Evolutionary conservation across 2,797 vertebrate genomes (phyloP), one percentile per base, ranked within the genome.

Genomic region (Eptatretus atami): DNA sequence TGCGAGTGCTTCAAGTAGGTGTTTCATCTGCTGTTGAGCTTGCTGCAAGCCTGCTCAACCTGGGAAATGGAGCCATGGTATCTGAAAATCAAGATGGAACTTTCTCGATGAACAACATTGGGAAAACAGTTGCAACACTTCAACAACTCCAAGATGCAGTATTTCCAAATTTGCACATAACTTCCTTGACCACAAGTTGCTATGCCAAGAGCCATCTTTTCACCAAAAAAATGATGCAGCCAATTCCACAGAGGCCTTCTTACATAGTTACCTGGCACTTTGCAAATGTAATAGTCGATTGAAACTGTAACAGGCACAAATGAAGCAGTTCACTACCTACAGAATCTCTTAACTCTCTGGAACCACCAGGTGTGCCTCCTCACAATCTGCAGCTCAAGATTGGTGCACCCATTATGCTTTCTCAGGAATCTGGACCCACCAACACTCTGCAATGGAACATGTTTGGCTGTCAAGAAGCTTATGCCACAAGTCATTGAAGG

Each of bases 111-210:
- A 60, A 14, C 55, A 60, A 60, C 55, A 60, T 60, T 60, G 55
- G 55, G 14, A 60, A 14, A 60, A 60, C 55, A 60, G 55, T 60
- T 60, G 8, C 55, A 60, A 60, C 55, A 60, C 55, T 60, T 60
- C 55, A 14, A 9, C 55, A 60, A 60, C 55, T 60, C 19, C 14
- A 6, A 60, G 55, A 60, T 14, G 55, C 55, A 14, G 55, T 60
- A 14, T 60, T 60, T 60, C 14, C 14, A 14, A 19, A 60, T 60
- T 60, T 60, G 55, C 55, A 60, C 55, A 6, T 19, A 14, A 60
- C 55, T 60, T 9, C 55, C 55, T 2, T 60, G 55, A 60, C 55
- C 55, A 60, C 55, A 60, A 60, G 55, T 60, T 14, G 55, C 55
- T 60, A 6, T 60, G 55, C 55, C 14, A 60, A 60, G 55, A 60